These are phyloP conservation scores for Melanotaenia nigrans DNA, from an alignment of 2,797 vertebrate species.

Conservation along the genomic window DNA sequence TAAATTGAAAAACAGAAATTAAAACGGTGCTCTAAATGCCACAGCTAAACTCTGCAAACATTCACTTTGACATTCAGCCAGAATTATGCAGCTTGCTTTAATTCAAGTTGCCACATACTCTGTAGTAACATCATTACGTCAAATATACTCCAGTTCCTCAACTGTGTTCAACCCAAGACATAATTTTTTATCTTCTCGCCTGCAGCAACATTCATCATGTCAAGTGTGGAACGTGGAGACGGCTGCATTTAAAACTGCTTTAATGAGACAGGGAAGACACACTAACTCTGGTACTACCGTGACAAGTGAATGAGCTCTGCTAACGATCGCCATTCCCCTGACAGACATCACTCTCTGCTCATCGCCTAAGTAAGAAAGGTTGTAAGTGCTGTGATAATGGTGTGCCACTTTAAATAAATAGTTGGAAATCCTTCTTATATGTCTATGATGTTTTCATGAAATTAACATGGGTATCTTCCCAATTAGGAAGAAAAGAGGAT, in stretches of 20 bases:
- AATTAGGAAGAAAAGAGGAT: neutral
- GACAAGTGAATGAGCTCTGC: conserved; percentile 4
- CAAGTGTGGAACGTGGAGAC: conserved; percentile 16
- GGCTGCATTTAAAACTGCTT: conserved; percentile 1
- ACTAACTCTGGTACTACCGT: neutral
- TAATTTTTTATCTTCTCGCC: neutral
- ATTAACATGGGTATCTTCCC: neutral
- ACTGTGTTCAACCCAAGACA: neutral
- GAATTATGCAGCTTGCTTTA: conserved; percentile 14
- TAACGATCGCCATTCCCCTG: neutral
- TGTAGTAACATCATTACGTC: neutral
- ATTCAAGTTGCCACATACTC: conserved; percentile 16
- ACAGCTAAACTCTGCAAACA: conserved; percentile 14
- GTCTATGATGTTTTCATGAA: neutral
- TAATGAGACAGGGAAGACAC: neutral
- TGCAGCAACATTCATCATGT: conserved; percentile 34
- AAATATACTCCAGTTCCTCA: neutral
- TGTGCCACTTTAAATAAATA: neutral
- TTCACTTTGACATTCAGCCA: conserved; percentile 21
- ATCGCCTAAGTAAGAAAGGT: conserved; percentile 7
- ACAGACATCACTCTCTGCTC: conserved; percentile 32
- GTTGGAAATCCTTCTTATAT: neutral
- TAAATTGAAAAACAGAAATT: neutral
- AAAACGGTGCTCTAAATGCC: conserved; percentile 12
- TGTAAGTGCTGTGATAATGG: conserved; percentile 14